Evolutionary conservation across 2,113 vertebrate genomes (phyloP).

Genomic region (Corythornis cristatus): DNA sequence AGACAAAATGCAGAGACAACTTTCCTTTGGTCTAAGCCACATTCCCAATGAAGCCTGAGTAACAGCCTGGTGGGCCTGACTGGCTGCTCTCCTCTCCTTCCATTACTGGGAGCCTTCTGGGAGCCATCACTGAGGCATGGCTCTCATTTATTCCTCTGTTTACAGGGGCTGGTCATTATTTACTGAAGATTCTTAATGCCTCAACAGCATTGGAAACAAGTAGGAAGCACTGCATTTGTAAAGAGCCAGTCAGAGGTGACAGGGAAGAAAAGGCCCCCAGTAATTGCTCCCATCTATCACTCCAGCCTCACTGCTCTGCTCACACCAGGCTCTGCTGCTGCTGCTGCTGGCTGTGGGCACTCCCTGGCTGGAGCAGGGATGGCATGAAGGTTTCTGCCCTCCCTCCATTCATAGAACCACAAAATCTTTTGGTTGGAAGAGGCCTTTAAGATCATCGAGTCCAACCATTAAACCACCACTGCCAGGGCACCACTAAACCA

Average conservation of each 20-base stretch:
- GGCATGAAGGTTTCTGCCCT: background rate
- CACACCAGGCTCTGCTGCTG: background rate
- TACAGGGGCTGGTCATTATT: background rate
- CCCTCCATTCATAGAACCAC: background rate
- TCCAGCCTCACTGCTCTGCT: background rate
- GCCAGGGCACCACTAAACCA: no score
- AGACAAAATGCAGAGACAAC: background rate
- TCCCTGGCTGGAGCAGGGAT: background rate
- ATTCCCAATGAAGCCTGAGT: fast-evolving
- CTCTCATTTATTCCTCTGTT: background rate
- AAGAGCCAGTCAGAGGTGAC: background rate
- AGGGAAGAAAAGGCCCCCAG: background rate
- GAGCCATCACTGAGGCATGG: background rate
- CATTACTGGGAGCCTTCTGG: background rate
- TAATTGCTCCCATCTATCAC: background rate
- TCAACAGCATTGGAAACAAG: background rate
- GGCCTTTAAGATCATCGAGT: no score
- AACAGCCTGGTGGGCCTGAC: background rate
- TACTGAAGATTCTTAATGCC: background rate
- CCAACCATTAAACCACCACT: no score
- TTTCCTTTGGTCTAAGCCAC: background rate
- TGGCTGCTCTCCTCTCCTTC: background rate
- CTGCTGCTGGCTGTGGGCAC: background rate
- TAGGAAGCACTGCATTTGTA: background rate
- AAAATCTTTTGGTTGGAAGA: no score